Evolutionary conservation across 2,888 invertebrate species (phyloP), one percentile per base, ranked within the genome.

Genomic region (Drosophila nigritarsus): DNA sequence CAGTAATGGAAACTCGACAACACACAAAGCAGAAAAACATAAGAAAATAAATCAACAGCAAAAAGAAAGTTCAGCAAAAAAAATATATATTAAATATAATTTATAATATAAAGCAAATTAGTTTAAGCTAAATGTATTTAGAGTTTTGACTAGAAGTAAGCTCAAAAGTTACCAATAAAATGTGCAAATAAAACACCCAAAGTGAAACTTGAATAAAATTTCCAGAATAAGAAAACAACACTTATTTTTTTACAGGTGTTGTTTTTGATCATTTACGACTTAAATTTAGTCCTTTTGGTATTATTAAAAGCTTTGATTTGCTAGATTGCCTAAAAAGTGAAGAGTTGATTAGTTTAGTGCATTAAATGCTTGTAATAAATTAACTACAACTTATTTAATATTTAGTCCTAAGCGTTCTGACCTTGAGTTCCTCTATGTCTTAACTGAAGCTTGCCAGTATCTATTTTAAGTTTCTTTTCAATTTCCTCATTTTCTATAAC

Each of bases 61-160:
- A 40, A 48, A 51, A 65, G 66, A 38, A 27, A 65, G 50, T 62
- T 51, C 65, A 65, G 36, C 36, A 53, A 38, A 53, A 53, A 36
- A 15, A 27, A 11, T 32, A 40, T 61, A 54, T 51, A 32, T 72
- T 38, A 42, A 54, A 54, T 42, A 32, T 38, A 45, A 53, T 34
- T 48, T 34, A 45, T 27, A 58, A 60, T 30, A 62, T 32, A 59
- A 51, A 61, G 18, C 32, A 72, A 80, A 61, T 55, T 86, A 86
- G 74, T 73, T 62, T 86, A 87, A 87, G 87, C 77, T 87, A 84
- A 87, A 85, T 85, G 87, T 89, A 87, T 87, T 82, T 89, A 87
- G 87, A 83, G 82, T 89, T 87, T 88, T 88, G 84, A 80, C 73
- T 88, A 86, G 78, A 71, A 75, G 49, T 83, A 75, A 76, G 74